Evolutionary conservation across 2,888 invertebrate genomes (phyloP).

Genomic region (Yponomeuta malinellus): DNA sequence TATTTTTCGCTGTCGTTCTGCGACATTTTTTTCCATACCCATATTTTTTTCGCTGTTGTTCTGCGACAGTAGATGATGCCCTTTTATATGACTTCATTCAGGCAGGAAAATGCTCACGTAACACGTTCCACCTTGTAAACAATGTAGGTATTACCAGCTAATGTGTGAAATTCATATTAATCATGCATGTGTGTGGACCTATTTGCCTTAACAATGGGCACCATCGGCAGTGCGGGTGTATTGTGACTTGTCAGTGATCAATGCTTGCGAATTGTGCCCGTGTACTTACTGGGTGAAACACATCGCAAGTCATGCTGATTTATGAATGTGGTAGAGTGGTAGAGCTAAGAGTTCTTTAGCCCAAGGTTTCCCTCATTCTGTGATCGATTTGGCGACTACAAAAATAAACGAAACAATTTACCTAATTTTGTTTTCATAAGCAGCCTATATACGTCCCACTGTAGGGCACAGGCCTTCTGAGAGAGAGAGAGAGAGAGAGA

Average conservation of each 20-base stretch:
- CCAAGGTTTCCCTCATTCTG: not conserved
- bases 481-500: no score
- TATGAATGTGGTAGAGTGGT: not conserved
- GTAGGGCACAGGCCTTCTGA: no score
- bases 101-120: not conserved
- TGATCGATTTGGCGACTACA: not conserved
- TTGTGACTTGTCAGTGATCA: conserved; percentile 1
- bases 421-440: no score
- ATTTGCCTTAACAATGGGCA: conserved; percentile 14
- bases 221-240: conserved; percentile 11
- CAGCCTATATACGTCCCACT: no score
- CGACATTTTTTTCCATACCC: no score
- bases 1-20: no score
- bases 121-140: conserved; percentile 2
- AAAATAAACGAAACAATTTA: not conserved
- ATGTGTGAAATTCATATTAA: conserved; percentile 14
- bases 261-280: not conserved
- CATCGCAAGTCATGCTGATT: not conserved
- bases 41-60: no score
- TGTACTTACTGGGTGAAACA: not conserved
- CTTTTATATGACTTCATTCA: not conserved
- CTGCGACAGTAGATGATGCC: not conserved
- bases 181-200: conserved; percentile 9
- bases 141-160: not conserved
- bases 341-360: not conserved